Base-by-base conservation (phyloP, 2,113 vertebrate species). In the Semicossyphus pulcher region DNA sequence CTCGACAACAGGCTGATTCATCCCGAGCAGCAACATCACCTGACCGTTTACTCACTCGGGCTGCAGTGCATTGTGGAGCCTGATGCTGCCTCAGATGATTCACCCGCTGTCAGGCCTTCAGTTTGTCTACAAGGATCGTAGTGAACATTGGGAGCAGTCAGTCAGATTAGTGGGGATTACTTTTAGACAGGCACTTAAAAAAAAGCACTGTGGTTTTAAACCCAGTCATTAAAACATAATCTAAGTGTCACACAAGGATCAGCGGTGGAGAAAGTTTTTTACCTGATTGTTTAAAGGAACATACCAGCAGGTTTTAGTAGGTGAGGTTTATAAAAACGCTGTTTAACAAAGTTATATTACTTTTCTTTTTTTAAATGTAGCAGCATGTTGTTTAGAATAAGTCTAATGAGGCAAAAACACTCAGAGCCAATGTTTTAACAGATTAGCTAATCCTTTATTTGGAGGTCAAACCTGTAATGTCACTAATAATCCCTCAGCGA, bases 81-180 rank as follows among this genome's bases (percentile, higher is more conserved):
- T 10, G 11, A 58, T 39, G 10, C 57, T 15, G 53, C 26, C 42
- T 5, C 15, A 60, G 34, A 72, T 70, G 59, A 68, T 66, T 82
- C 75, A 76, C 61, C 62, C 56, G 20, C 56, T 68, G 59, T 1
- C 28, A 15, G 14, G 49, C 23, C 42, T 69, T 66, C 67, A 72
- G 78, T 84, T 70, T 73, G 60, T 53, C 36, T 57, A 14, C 7
- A 7, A 75, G 32, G 44, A n/a, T n/a, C n/a, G n/a, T 16, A n/a
- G 42, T 62, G 16, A 29, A 41, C 23, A n/a, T 29, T 20, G 29
- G 14, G 5, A 51, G 5, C 48, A 61, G 48, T 34, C 47, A 5
- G 48, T 56, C 31, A 7, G 47, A 49, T 72, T 53, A 63, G 53
- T 42, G 26, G 25, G 39, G 60, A 78, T 65, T 64, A 70, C 10